These are phyloP conservation scores for Tenualosa thibaudeaui DNA, from an alignment of 2,797 vertebrate genomes.

Conservation along the genomic window DNA sequence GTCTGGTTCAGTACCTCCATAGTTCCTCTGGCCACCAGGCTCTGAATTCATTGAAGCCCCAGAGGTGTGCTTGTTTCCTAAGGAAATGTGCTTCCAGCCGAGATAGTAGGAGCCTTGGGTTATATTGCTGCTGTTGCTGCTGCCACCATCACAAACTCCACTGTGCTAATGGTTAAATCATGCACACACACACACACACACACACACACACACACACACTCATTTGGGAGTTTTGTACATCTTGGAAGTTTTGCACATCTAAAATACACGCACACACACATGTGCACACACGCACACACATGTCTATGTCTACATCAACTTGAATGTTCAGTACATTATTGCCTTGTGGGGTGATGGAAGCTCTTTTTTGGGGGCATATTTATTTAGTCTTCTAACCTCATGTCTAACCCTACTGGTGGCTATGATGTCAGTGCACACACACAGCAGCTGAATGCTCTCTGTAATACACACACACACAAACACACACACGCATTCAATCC, in stretches of 20 bases:
- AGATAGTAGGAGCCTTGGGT: constrained; percentile 57
- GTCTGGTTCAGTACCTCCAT: background rate
- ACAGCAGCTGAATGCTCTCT: background rate
- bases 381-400: constrained; percentile 7
- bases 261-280: background rate
- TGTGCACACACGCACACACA: background rate
- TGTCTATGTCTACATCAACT: constrained; percentile 50
- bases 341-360: constrained; percentile 58
- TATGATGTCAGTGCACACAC: background rate
- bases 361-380: constrained; percentile 40
- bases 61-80: constrained; percentile 79
- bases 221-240: background rate
- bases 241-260: background rate
- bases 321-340: constrained; percentile 70
- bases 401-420: background rate
- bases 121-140: background rate
- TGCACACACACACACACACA: constrained; percentile 41
- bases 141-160: background rate
- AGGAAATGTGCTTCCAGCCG: constrained; percentile 77
- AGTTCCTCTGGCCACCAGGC: constrained; percentile 60
- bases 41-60: constrained; percentile 63
- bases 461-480: background rate
- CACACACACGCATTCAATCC: background rate
- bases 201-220: background rate
- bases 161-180: constrained; percentile 36